A percentile compares a stretch with the other conserved stretches of the same genome.
These are phyloP conservation scores for Pelobates cultripes DNA, from an alignment of 2,797 vertebrate species.

Conservation along the genomic window DNA sequence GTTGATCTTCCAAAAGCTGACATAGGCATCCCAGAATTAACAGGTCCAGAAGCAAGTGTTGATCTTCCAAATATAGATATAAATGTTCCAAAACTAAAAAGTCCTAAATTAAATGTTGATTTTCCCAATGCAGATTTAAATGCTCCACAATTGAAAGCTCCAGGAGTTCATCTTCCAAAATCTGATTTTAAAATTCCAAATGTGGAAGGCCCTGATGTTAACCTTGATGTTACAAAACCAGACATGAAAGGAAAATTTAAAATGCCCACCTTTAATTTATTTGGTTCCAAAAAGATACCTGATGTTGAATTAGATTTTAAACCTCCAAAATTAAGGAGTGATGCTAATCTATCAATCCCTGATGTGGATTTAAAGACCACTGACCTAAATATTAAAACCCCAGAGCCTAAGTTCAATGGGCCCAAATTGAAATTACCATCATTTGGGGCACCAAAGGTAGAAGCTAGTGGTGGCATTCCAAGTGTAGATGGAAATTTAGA, in stretches of 20 bases:
- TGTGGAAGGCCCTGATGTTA: constrained; percentile 19
- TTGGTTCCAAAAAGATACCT: constrained; percentile 36
- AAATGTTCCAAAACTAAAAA: constrained; percentile 26
- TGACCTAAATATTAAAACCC: constrained; percentile 15
- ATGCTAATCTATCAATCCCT: not conserved
- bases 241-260: constrained; percentile 47
- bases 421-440: constrained; percentile 15
- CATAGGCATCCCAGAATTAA: constrained; percentile 23
- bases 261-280: constrained; percentile 45
- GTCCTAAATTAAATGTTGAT: constrained; percentile 28
- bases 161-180: constrained; percentile 31
- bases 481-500: constrained; percentile 21
- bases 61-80: constrained; percentile 30
- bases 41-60: constrained; percentile 26
- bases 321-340: constrained; percentile 24
- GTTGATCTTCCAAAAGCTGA: constrained; percentile 15
- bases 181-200: constrained; percentile 19
- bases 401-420: constrained; percentile 9
- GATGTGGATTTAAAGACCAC: constrained; percentile 15
- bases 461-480: not conserved
- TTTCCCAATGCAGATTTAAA: constrained; percentile 23
- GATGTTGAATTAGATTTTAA: constrained; percentile 36
- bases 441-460: not conserved
- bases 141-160: constrained; percentile 34
- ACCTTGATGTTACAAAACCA: constrained; percentile 33